Conservation (phyloP, 1,140 invertebrate genomes). For the Drosophila parvula region DNA sequence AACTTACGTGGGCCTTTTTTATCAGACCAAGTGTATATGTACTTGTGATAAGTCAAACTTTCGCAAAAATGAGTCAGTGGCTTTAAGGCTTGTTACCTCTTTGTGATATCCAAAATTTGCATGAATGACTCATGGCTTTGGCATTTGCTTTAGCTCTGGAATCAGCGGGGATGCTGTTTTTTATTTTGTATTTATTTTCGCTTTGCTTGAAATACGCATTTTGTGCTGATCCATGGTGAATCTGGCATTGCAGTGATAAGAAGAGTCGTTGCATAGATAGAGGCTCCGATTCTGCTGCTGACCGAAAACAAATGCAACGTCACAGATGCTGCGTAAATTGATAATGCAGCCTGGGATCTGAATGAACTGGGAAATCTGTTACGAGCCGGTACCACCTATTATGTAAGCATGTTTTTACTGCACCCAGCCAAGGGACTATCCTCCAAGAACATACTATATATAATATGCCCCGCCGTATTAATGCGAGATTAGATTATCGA, state of each 20-base stretch:
- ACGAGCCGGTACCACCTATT: neutral
- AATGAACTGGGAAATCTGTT: constrained; percentile 12
- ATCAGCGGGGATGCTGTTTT: constrained; percentile 1
- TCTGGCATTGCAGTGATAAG: constrained; percentile 25
- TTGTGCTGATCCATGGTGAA: constrained; percentile 28
- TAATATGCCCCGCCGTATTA: constrained; percentile 28
- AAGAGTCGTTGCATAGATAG: constrained; percentile 1
- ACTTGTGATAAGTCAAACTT: constrained; percentile 10
- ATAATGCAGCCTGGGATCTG: neutral
- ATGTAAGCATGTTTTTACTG: constrained; percentile 26
- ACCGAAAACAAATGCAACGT: constrained; percentile 11
- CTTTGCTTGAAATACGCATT: constrained; percentile 8
- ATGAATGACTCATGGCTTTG: constrained; percentile 15
- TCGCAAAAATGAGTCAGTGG: constrained; percentile 13
- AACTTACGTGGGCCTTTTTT: neutral
- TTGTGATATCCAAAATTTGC: constrained; percentile 6
- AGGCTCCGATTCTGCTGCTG: neutral
- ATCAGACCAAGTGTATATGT: neutral
- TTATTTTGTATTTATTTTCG: neutral
- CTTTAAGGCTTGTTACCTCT: neutral
- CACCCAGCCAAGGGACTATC: constrained; percentile 1
- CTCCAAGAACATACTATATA: constrained; percentile 17
- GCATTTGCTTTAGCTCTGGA: neutral
- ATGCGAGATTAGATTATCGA: constrained; percentile 30
- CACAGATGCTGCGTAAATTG: constrained; percentile 33